phyloP scores from a whole-genome alignment of 2,113 vertebrate species.

The Chaetura pelagica region DNA sequence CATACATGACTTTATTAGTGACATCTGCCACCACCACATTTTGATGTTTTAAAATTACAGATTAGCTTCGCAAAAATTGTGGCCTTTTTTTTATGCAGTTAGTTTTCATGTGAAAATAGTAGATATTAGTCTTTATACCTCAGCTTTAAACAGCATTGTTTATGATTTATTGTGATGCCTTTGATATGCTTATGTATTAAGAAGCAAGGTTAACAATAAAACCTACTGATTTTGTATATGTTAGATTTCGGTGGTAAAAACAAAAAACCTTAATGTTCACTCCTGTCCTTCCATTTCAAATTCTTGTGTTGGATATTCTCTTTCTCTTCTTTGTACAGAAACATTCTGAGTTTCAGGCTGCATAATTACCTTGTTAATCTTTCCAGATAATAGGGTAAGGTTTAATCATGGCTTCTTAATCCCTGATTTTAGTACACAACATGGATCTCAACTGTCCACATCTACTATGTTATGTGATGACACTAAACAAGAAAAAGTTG shows the following conservation, averaged over 20 bases:
- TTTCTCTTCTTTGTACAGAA: background rate
- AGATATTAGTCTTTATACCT: background rate
- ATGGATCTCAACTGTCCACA: background rate
- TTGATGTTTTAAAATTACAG: background rate
- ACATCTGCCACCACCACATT: background rate
- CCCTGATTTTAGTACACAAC: background rate
- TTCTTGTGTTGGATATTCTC: background rate
- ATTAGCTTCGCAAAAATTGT: background rate
- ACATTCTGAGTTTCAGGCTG: background rate
- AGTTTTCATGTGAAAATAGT: background rate
- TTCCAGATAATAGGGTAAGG: background rate
- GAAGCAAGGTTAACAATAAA: background rate
- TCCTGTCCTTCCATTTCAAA: background rate
- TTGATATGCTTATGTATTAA: background rate
- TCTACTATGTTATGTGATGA: background rate
- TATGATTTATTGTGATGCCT: background rate
- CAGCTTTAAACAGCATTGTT: background rate
- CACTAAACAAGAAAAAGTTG: background rate
- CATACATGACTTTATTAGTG: background rate
- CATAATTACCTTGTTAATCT: background rate
- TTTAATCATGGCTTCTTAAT: conserved; percentile 2
- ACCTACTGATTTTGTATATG: background rate
- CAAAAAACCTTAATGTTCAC: background rate
- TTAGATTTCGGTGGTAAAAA: background rate
- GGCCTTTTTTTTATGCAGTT: background rate